Conservation (phyloP, 2,888 invertebrate species). For the Pseudoips prasinana region DNA sequence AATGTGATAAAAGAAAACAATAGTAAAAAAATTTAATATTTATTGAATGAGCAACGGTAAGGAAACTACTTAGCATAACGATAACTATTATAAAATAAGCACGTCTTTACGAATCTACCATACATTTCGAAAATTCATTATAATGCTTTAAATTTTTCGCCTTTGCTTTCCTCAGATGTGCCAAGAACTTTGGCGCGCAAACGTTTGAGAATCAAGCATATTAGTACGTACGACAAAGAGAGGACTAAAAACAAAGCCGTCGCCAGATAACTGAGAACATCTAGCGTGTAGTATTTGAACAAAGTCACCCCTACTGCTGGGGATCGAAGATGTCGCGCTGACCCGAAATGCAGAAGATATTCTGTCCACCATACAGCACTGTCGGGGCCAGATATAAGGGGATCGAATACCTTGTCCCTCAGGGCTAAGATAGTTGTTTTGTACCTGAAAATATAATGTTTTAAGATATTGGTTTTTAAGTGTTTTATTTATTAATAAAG, state of each 20-base stretch:
- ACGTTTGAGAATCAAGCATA: constrained; percentile 39
- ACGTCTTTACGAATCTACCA: no score
- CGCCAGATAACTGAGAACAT: constrained; percentile 45
- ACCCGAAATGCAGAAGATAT: constrained; percentile 70
- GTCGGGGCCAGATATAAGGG: constrained; percentile 66
- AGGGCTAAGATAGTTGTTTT: constrained; percentile 51
- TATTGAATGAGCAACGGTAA: no score
- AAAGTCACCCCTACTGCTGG: constrained; percentile 59
- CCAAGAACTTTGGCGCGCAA: constrained; percentile 40
- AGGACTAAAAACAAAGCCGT: constrained; percentile 25
- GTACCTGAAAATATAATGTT: constrained; percentile 51
- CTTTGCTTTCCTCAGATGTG: constrained; percentile 9
- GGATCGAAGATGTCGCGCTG: constrained; percentile 67
- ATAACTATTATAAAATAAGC: no score
- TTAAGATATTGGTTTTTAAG: no score
- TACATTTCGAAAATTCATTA: no score
- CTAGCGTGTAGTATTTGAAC: constrained; percentile 63
- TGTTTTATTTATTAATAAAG: no score
- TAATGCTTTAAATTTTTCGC: constrained; percentile 60
- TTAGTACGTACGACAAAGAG: constrained; percentile 33
- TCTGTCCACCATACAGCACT: constrained; percentile 79
- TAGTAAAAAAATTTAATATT: no score
- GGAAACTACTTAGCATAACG: no score
- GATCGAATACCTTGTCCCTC: constrained; percentile 47
- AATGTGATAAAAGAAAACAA: no score